phyloP scores from a whole-genome alignment of 2,888 invertebrate genomes.

The Hedya salicella region DNA sequence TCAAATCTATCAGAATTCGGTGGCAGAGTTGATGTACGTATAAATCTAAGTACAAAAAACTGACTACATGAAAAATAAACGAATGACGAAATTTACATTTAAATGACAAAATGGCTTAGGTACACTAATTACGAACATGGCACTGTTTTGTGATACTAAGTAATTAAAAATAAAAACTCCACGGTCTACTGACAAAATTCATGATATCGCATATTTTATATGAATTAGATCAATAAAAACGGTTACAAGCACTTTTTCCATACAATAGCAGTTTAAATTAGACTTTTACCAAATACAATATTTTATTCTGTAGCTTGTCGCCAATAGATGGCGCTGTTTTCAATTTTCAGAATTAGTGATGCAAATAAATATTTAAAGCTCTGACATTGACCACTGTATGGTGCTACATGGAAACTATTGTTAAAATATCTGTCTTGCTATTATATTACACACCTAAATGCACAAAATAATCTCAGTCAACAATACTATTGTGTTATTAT shows the following conservation, averaged over 20 bases:
- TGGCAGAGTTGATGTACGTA: constrained; percentile 38
- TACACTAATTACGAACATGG: constrained; percentile 49
- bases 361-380: constrained; percentile 43
- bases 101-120: constrained; percentile 35
- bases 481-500: constrained; percentile 75
- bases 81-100: constrained; percentile 29
- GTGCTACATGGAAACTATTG: constrained; percentile 4
- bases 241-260: background rate
- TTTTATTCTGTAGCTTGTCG: constrained; percentile 8
- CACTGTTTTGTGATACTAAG: constrained; percentile 49
- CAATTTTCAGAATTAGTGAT: constrained; percentile 23
- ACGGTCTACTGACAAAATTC: constrained; percentile 15
- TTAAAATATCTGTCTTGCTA: constrained; percentile 56
- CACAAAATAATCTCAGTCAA: constrained; percentile 81
- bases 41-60: constrained; percentile 41
- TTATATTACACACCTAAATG: constrained; percentile 69
- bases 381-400: constrained; percentile 29
- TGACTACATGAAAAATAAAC: constrained; percentile 37
- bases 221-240: background rate
- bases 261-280: background rate
- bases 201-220: background rate
- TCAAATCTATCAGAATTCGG: constrained; percentile 34
- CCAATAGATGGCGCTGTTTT: constrained; percentile 62
- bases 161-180: constrained; percentile 36
- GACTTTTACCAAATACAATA: background rate